phyloP scores from a whole-genome alignment of 1,140 invertebrate genomes.

The Branchinecta lindahli region DNA sequence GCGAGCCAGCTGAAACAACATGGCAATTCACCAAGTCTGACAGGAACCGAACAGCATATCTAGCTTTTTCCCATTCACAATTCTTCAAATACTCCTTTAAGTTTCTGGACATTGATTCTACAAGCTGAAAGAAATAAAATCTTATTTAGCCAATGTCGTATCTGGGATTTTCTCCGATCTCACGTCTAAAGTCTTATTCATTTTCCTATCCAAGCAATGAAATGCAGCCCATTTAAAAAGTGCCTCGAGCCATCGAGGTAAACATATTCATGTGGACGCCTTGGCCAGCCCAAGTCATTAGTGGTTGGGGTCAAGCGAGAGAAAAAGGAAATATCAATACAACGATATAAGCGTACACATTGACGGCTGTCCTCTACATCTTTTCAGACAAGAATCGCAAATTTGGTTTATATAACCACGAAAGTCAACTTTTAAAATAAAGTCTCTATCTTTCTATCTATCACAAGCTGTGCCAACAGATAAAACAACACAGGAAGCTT shows the following conservation, averaged over 20 bases:
- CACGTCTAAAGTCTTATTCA: background rate
- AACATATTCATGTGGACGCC: too few relatives aligned
- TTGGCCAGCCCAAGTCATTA: too few relatives aligned
- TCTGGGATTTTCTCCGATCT: background rate
- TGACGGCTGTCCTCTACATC: too few relatives aligned
- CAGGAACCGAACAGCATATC: conserved; percentile 75
- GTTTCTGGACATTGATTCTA: conserved; percentile 81
- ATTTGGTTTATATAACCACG: too few relatives aligned
- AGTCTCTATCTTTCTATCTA: too few relatives aligned
- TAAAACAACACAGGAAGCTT: too few relatives aligned
- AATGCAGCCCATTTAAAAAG: background rate
- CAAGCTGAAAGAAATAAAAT: conserved; percentile 44
- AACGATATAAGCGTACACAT: too few relatives aligned
- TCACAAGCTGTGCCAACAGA: too few relatives aligned
- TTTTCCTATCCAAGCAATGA: background rate
- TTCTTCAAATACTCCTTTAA: conserved; percentile 82
- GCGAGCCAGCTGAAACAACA: conserved; percentile 78
- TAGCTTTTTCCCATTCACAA: conserved; percentile 78
- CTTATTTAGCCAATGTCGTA: background rate
- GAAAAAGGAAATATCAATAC: too few relatives aligned
- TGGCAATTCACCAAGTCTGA: conserved; percentile 93
- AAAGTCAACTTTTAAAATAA: too few relatives aligned
- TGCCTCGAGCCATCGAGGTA: background rate
- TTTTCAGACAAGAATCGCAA: too few relatives aligned
- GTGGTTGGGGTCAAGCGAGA: too few relatives aligned